These are phyloP conservation scores for Venustoraphidia nigricollis DNA, from an alignment of 2,888 invertebrate species.

Conservation along the genomic window DNA sequence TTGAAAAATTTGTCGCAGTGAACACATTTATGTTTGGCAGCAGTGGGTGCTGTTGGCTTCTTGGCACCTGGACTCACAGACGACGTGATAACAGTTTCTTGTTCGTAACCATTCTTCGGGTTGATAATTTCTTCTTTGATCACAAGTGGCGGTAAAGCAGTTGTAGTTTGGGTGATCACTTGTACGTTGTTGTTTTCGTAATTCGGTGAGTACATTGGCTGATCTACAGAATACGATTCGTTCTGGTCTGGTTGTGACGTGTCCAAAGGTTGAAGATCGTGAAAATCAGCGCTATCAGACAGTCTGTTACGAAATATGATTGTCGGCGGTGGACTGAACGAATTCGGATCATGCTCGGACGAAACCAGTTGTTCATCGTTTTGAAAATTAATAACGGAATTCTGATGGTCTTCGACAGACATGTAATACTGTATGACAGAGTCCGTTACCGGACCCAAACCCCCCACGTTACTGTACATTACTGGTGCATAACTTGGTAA, in stretches of 20 bases:
- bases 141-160: conserved; percentile 2
- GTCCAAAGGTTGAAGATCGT: no score
- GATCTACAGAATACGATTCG: no score
- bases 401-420: no score
- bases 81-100: conserved; percentile 7
- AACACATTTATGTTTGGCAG: conserved; percentile 46
- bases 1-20: conserved; percentile 75
- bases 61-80: conserved; percentile 5
- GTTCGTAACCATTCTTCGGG: conserved; percentile 8
- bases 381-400: no score
- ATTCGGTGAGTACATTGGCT: no score
- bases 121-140: conserved; percentile 2
- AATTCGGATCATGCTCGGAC: no score
- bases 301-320: no score
- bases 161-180: conserved; percentile 8
- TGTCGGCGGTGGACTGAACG: no score
- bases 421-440: conserved; percentile 9
- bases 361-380: no score
- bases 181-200: not conserved
- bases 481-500: conserved; percentile 11
- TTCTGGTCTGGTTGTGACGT: no score
- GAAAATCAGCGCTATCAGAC: no score
- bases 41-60: conserved; percentile 8
- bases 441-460: conserved; percentile 37
- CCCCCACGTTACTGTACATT: conserved; percentile 61